Evolutionary conservation across 2,113 vertebrate species (phyloP), one percentile per base, ranked within the genome.

Genomic region (human): DNA sequence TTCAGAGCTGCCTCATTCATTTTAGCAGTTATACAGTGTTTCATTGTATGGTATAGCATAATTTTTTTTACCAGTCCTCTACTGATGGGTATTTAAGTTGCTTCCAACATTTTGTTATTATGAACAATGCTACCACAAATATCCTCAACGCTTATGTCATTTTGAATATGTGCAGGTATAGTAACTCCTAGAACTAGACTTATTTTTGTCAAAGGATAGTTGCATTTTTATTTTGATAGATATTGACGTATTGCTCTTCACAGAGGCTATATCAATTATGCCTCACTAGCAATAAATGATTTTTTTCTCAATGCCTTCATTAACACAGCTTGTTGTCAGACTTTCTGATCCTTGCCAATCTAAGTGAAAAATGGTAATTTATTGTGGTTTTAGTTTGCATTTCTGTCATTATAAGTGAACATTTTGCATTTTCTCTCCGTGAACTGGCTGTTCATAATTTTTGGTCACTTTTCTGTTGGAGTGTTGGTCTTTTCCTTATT

Each of bases 311-410:
- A 9, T 32, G 50, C 55, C 20, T 32, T 97, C 27, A 57, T 59
- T 70, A 43, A 59, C 27, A 61, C 5, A 90, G 18, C 13, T 11
- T 86, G 9, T 86, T 92, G 30, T 38, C 48, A 95, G 45, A 40
- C n/a, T 82, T 90, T 81, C 7, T 72, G 27, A 43, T 87, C 22
- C 57, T 81, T 94, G 48, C 16, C 43, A 89, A 40, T 85, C 20
- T 76, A 86, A 82, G 45, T 52, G 73, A 61, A 94, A 84, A 88
- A 88, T 45, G 80, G 13, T 66, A 68, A 81, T 57, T 88, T 94
- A 72, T 68, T 72, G 7, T 80, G 57, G 32, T 57, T 81, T 95
- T 82, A 70, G 2, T 93, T 82, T 70, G 32, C 50, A 64, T 88
- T 87, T 81, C 80, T 85, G 20, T 66, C 25, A 1, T 61, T 52